Evolutionary conservation across 2,113 vertebrate species (phyloP).

Genomic region (Callopanchax toddi): DNA sequence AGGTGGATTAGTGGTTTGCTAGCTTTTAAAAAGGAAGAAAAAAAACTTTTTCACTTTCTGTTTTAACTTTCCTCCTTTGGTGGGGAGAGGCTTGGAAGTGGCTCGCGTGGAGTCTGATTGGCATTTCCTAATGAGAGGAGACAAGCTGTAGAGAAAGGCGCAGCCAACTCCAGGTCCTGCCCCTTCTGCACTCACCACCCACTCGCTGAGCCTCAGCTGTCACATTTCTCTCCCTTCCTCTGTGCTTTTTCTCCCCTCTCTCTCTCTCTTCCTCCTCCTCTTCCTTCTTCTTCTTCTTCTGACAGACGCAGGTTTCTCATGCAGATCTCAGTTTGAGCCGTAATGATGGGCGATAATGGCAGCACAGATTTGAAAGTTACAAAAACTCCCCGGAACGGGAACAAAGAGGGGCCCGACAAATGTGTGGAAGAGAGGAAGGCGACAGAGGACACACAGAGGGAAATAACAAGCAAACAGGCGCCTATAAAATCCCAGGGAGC

Average conservation of each 20-base stretch:
- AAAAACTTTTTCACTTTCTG: slow-evolving; percentile 59
- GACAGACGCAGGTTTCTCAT: slow-evolving; percentile 59
- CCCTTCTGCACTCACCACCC: slow-evolving; percentile 72
- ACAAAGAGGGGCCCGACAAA: slow-evolving; percentile 58
- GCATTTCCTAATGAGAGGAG: slow-evolving; percentile 76
- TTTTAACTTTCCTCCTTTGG: slow-evolving; percentile 49
- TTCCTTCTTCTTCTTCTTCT: slow-evolving; percentile 21
- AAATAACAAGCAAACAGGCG: slow-evolving; percentile 43
- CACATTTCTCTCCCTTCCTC: slow-evolving; percentile 60
- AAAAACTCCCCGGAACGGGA: slow-evolving; percentile 63
- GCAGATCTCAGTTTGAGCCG: slow-evolving; percentile 58
- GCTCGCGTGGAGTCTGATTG: slow-evolving; percentile 70
- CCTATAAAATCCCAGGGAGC: slow-evolving; percentile 51
- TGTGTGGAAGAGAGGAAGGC: slow-evolving; percentile 32
- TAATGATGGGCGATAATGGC: slow-evolving; percentile 72
- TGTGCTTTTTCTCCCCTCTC: slow-evolving; percentile 3
- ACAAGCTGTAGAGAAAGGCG: slow-evolving; percentile 69
- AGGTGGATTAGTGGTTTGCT: slow-evolving; percentile 56
- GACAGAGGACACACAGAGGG: background rate
- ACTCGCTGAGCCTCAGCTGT: slow-evolving; percentile 76
- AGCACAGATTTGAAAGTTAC: slow-evolving; percentile 62
- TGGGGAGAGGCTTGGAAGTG: slow-evolving; percentile 60
- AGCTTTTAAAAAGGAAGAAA: slow-evolving; percentile 42
- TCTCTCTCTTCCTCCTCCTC: background rate
- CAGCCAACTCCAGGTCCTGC: slow-evolving; percentile 76